Base-by-base conservation (phyloP, 2,888 invertebrate species). In the Drosophila affinis region DNA sequence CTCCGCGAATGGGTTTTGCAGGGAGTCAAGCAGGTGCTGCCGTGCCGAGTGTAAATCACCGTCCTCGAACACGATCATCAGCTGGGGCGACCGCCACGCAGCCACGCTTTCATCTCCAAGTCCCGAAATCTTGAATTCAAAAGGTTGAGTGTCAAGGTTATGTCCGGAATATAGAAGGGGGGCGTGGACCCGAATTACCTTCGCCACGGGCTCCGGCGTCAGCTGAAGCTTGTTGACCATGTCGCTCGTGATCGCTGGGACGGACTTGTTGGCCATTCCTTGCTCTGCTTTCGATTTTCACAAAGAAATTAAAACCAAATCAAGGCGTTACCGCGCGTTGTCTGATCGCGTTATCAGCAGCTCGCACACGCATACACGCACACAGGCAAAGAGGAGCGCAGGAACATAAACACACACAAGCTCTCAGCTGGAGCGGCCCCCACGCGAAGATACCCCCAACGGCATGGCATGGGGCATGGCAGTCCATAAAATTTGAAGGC, bases 31-130 rank as follows among this genome's bases (percentile, higher is more conserved):
- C 39, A 92, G 58, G 68, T 89, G 75, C 47, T 90, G 86, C 17
- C 83, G 68, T 3, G 91, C 91, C 3, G 90, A 83, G 53, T 92
- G 84, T 10, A 90, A 39, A 54, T 92, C 92, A 2, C 90, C 88
- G 9, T 81, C 84, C 12, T 83, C 87, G 59, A 88, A 90, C 3
- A 92, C 75, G 9, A 92, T 81, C 79, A 92, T 78, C 34, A 87
- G 58, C 6, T 81, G 47, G 0, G 90, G 79, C 17, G 76, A 57
- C 6, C 59, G 65, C 72, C 73, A 76, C n/a, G 29, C 46, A 32
- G 46, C 21, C 18, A 47, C 29, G 46, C 46, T 18, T 9, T n/a
- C 54, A 21, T 48, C 27, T 24, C 49, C 17, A 7, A 46, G 39
- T 9, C 32, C 44, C 55, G 52, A 46, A 12, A 39, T 12, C 47